Evolutionary conservation across 2,113 vertebrate genomes (phyloP).

Genomic region (Tamias sibiricus): DNA sequence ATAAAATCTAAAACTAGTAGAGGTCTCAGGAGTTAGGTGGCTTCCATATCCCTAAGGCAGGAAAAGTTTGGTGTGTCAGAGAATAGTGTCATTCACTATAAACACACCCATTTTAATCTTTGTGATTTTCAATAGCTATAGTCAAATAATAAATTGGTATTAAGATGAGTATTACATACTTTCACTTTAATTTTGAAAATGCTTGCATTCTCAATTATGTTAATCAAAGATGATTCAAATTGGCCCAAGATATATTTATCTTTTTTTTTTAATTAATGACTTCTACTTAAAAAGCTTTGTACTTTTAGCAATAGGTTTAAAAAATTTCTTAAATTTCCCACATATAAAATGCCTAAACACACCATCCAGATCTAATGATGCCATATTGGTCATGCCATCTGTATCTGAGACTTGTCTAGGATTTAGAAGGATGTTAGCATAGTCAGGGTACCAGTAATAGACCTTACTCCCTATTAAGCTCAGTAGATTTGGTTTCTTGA

Average conservation of each 20-base stretch:
- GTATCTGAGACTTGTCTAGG: neutral
- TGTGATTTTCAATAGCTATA: neutral
- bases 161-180: neutral
- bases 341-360: neutral
- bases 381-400: neutral
- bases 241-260: neutral
- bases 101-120: neutral
- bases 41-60: neutral
- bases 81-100: neutral
- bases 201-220: neutral
- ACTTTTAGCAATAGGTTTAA: neutral
- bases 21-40: neutral
- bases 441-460: neutral
- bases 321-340: neutral
- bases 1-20: neutral
- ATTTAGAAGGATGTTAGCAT: neutral
- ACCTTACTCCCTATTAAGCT: neutral
- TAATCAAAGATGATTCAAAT: neutral
- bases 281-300: neutral
- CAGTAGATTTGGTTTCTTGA: neutral
- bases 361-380: neutral
- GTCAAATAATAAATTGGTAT: neutral
- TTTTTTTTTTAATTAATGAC: neutral
- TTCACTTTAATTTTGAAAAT: neutral
- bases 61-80: neutral